These are phyloP conservation scores for Heterodera schachtii DNA, from an alignment of 1,140 invertebrate genomes.

Conservation along the genomic window DNA sequence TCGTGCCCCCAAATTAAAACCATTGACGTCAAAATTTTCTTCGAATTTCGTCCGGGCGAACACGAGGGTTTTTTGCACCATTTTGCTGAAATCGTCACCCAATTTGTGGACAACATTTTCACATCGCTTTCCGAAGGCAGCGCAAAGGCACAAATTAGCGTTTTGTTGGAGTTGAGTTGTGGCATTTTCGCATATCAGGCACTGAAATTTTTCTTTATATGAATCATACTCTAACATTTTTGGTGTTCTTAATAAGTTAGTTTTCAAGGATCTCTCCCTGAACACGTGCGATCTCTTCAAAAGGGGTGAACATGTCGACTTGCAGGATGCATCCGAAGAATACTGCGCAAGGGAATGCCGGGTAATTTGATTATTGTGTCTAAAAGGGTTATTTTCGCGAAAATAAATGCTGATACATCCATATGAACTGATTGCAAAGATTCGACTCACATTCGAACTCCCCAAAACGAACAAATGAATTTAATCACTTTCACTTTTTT, in stretches of 20 bases:
- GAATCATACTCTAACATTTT: too few species aligned
- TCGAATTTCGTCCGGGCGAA: neutral
- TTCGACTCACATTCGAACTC: too few species aligned
- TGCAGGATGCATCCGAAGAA: neutral
- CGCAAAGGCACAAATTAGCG: neutral
- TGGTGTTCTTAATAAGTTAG: neutral
- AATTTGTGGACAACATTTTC: neutral
- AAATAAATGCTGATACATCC: too few species aligned
- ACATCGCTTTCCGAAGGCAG: neutral
- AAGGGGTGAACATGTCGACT: neutral
- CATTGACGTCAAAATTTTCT: neutral
- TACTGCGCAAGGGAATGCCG: neutral
- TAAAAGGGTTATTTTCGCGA: too few species aligned
- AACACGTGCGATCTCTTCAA: neutral
- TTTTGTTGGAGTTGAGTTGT: neutral
- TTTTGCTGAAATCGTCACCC: neutral
- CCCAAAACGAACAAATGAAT: too few species aligned
- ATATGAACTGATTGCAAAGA: too few species aligned
- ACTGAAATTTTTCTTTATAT: too few species aligned
- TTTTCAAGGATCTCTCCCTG: neutral
- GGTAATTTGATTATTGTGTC: neutral
- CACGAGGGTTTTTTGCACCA: neutral
- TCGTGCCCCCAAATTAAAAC: neutral
- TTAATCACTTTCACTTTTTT: too few species aligned
- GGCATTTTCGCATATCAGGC: neutral